Percentiles rank a stretch among this genome's conserved stretches.
These are phyloP conservation scores for Acropora tenuis DNA, from an alignment of 64 coral and sea anemone genomes.

Conservation along the genomic window DNA sequence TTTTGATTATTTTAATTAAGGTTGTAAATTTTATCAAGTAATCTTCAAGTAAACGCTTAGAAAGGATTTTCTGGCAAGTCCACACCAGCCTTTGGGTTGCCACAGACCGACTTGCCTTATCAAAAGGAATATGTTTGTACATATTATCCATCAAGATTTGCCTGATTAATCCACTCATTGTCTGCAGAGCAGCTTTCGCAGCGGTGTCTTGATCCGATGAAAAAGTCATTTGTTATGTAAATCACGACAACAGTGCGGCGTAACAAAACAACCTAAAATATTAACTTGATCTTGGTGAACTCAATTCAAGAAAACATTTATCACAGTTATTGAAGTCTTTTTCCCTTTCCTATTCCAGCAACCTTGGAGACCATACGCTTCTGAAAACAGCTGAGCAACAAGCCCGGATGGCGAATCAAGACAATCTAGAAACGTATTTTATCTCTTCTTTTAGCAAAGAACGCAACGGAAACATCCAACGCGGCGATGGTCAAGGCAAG, in stretches of 20 bases:
- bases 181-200: no score
- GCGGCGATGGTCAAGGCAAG: not conserved
- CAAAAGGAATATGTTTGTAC: no score
- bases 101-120: no score
- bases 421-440: not conserved
- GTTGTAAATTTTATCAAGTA: no score
- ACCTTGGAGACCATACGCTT: not conserved
- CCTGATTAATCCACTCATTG: no score
- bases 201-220: no score
- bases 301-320: not conserved
- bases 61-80: no score
- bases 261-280: not conserved
- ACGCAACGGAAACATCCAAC: not conserved
- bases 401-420: not conserved
- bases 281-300: not conserved
- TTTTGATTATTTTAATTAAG: no score
- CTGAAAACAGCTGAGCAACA: not conserved
- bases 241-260: conserved; percentile 9
- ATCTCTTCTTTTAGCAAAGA: not conserved
- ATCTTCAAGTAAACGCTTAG: no score
- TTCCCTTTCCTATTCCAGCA: not conserved
- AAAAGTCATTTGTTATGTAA: not conserved
- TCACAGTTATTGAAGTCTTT: not conserved
- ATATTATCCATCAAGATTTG: no score
- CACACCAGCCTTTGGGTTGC: no score